These are phyloP conservation scores for Mesocricetus auratus DNA, from an alignment of 2,113 vertebrate species.

Conservation along the genomic window DNA sequence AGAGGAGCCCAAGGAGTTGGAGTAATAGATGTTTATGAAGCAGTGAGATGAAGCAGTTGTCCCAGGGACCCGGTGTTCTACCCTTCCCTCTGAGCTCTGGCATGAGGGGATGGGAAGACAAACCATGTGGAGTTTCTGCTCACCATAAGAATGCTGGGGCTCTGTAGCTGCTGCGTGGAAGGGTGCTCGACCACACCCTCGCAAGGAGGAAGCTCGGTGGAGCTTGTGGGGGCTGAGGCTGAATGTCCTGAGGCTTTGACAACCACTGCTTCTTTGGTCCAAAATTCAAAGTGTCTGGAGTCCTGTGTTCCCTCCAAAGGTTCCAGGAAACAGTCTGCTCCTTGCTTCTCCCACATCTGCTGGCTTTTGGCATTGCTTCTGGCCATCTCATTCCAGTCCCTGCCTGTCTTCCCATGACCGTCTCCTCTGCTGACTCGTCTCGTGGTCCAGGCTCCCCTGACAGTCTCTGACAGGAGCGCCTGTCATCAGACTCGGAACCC, in stretches of 20 bases:
- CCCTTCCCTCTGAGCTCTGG: background rate
- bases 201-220: background rate
- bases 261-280: background rate
- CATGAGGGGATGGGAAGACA: too few species aligned
- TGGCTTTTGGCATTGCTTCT: background rate
- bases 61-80: background rate
- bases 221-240: too few species aligned
- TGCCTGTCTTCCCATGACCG: background rate
- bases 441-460: background rate
- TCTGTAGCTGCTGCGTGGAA: background rate
- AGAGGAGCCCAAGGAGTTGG: background rate
- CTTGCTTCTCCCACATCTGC: background rate
- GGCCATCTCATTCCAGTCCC: background rate
- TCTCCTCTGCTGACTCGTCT: background rate
- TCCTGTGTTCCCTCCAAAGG: background rate
- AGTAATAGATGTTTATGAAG: background rate
- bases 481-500: background rate
- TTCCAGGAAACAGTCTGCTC: background rate
- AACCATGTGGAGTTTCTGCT: background rate
- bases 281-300: background rate
- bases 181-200: background rate
- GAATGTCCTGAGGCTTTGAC: background rate
- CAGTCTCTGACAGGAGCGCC: background rate
- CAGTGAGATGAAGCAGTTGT: background rate
- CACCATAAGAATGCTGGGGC: background rate